These are phyloP conservation scores for Eonycteris spelaea DNA, from an alignment of 2,113 vertebrate species.

Conservation along the genomic window DNA sequence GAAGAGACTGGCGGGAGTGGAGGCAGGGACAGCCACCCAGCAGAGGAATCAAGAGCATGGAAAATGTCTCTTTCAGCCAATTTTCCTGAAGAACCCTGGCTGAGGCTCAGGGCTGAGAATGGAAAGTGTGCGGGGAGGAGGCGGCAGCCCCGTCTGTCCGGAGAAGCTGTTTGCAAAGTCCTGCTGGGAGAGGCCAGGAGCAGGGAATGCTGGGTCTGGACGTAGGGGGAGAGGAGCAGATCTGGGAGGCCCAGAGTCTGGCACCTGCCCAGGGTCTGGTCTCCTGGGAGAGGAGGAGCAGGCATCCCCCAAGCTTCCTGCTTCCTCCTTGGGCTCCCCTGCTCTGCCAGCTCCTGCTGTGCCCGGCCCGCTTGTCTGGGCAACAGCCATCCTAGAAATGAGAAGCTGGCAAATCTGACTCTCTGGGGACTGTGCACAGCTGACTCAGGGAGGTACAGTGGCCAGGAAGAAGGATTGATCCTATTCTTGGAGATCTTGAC, in stretches of 20 bases:
- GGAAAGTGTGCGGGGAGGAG: conserved; percentile 73
- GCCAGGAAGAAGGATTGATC: background rate
- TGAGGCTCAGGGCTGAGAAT: conserved; percentile 66
- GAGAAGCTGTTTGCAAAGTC: conserved; percentile 58
- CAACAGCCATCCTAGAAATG: background rate
- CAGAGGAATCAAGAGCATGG: conserved; percentile 65
- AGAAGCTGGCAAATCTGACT: background rate
- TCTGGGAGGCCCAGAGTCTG: background rate
- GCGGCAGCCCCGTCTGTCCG: conserved; percentile 22
- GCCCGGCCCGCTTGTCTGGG: conserved; percentile 17
- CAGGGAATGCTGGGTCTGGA: background rate
- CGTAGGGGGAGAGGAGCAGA: background rate
- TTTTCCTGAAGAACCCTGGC: conserved; percentile 70
- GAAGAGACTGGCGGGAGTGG: conserved; percentile 10
- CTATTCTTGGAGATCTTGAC: background rate
- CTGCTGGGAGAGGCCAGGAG: background rate
- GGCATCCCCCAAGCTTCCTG: conserved; percentile 20
- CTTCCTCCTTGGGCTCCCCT: background rate
- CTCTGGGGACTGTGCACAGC: background rate
- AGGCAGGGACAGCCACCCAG: conserved; percentile 56
- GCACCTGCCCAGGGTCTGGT: background rate
- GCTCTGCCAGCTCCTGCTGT: background rate
- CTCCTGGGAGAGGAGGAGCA: conserved; percentile 41
- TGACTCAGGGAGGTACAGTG: background rate
- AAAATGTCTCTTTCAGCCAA: conserved; percentile 76